Percentiles rank a stretch among this genome's conserved stretches.
Conservation (phyloP, 2,888 invertebrate species). For the Luperina nickerlii region DNA sequence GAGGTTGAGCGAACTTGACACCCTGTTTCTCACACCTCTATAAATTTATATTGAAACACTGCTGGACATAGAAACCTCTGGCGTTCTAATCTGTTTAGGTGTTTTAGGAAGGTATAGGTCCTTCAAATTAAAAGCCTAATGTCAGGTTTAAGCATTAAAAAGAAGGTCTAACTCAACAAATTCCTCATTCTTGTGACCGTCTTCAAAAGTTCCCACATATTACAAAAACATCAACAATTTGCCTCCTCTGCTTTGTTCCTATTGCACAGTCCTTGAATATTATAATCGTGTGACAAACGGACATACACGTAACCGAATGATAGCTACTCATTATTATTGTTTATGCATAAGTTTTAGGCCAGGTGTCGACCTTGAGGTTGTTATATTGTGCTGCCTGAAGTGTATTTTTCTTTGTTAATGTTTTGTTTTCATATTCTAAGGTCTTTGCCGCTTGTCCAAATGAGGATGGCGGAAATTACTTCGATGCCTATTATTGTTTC, state of each 20-base stretch:
- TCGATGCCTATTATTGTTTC: not conserved
- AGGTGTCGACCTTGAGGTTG: conserved; percentile 37
- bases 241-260: conserved; percentile 34
- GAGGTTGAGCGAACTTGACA: too few relatives aligned
- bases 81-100: too few relatives aligned
- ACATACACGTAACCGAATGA: conserved; percentile 51
- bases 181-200: not conserved
- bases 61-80: not conserved
- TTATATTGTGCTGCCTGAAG: not conserved
- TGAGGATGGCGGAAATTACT: not conserved
- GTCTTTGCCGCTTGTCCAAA: not conserved
- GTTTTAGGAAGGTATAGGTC: too few relatives aligned
- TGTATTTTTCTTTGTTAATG: not conserved
- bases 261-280: conserved; percentile 57
- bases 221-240: conserved; percentile 28
- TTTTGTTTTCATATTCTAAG: not conserved
- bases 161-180: not conserved
- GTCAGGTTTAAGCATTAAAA: not conserved
- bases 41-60: too few relatives aligned
- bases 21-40: too few relatives aligned
- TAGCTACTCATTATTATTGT: conserved; percentile 49
- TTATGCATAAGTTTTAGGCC: conserved; percentile 34
- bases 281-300: conserved; percentile 59
- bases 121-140: too few relatives aligned
- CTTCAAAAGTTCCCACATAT: conserved; percentile 40